Conservation (phyloP, 1,140 invertebrate species). For the Camponotus vicinus region DNA sequence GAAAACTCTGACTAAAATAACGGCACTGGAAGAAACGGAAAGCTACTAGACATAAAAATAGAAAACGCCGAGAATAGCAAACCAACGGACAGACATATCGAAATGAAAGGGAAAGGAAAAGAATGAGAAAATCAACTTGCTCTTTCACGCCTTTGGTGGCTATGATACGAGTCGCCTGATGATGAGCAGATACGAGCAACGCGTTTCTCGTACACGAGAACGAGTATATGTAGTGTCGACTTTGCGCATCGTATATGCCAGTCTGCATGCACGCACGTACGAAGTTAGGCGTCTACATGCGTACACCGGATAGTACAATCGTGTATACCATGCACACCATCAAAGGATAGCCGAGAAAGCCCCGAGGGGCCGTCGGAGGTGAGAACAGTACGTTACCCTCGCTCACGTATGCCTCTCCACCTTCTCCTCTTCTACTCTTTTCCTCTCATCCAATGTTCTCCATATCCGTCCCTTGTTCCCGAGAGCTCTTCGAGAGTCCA, state of each 20-base stretch:
- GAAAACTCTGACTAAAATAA: conserved; percentile 6
- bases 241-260: conserved; percentile 18
- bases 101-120: neutral
- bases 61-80: neutral
- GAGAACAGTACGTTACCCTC: conserved; percentile 81
- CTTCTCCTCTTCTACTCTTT: conserved; percentile 61
- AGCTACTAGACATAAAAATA: neutral
- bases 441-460: conserved; percentile 63
- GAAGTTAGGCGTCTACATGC: conserved; percentile 30
- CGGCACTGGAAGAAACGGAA: neutral
- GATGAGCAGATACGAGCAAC: conserved; percentile 51
- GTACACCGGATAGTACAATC: conserved; percentile 28
- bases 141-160: conserved; percentile 32
- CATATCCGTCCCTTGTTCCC: conserved; percentile 49
- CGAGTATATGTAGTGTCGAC: conserved; percentile 45
- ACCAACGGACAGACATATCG: neutral
- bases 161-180: conserved; percentile 23
- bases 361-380: conserved; percentile 79
- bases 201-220: conserved; percentile 24
- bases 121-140: conserved; percentile 26
- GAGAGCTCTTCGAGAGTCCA: conserved; percentile 39
- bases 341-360: conserved; percentile 72
- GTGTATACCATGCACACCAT: conserved; percentile 51
- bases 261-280: conserved; percentile 45
- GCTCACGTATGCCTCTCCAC: conserved; percentile 64